Evolutionary conservation across 1,140 invertebrate genomes (phyloP).

Genomic region (Oryctes rhinoceros): DNA sequence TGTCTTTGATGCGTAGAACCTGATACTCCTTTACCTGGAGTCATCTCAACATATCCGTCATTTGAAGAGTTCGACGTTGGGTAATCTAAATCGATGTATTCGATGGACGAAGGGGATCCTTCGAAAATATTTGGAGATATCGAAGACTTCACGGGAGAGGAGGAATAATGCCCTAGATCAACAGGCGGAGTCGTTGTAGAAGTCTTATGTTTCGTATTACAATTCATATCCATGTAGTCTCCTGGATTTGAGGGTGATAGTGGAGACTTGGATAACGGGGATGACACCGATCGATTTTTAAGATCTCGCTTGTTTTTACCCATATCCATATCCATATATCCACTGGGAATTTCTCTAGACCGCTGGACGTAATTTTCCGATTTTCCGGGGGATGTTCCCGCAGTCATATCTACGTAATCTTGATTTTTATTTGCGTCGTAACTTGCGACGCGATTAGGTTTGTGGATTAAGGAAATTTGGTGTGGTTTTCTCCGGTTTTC

Average conservation of each 20-base stretch:
- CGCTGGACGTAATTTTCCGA: constrained; percentile 27
- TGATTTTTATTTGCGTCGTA: constrained; percentile 24
- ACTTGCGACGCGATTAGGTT: constrained; percentile 30
- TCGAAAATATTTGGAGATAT: constrained; percentile 41
- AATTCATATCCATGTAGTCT: constrained; percentile 62
- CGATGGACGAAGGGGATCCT: constrained; percentile 42
- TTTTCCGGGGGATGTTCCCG: constrained; percentile 44
- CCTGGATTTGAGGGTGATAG: constrained; percentile 46
- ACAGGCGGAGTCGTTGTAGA: background rate
- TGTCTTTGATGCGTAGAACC: constrained; percentile 50
- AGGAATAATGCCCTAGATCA: background rate
- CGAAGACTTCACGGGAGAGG: background rate
- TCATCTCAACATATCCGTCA: constrained; percentile 73
- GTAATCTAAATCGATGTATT: constrained; percentile 43
- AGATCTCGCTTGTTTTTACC: constrained; percentile 19
- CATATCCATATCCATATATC: constrained; percentile 49
- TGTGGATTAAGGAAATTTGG: constrained; percentile 23
- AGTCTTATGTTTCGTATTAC: constrained; percentile 45
- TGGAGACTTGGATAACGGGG: constrained; percentile 22
- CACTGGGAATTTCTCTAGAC: background rate
- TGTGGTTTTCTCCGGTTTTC: constrained; percentile 14
- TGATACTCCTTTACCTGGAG: constrained; percentile 52
- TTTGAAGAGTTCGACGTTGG: background rate
- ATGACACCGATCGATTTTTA: background rate
- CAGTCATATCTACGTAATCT: constrained; percentile 63